Evolutionary conservation across 2,113 vertebrate genomes (phyloP), one percentile per base, ranked within the genome.

Genomic region (Epinephelus fuscoguttatus): DNA sequence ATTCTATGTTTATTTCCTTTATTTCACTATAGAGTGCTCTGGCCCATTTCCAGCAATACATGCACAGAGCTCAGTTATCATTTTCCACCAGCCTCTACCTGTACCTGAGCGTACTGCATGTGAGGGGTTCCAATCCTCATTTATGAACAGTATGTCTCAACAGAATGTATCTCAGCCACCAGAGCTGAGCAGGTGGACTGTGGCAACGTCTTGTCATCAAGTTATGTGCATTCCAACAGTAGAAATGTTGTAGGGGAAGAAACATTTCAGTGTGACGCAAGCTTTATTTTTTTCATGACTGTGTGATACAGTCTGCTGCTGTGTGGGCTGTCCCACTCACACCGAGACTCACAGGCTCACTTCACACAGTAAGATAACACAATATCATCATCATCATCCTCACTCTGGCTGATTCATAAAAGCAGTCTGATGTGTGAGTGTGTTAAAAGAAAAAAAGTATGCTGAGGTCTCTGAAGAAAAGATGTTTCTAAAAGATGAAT

Each of bases 251-350:
- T n/a, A 13, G 5, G 25, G 23, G 17, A 33, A 57, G 14, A 23
- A 25, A 56, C 56, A 45, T 45, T 73, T 49, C 3, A 27, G 30
- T 70, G 42, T 73, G 40, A 37, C 4, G 62, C 3, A 63, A 25
- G 21, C 27, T 76, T 67, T 67, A 76, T 76, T 76, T 76, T 76
- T 45, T 12, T 30, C 30, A 23, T 19, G 53, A 17, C 3, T 14
- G 60, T 42, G 60, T 63, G 45, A 62, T 18, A 52, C 30, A 6
- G 72, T 25, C 19, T 74, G 30, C 53, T 40, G 21, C 11, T 7
- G 8, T 13, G 15, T 11, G 60, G 60, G 30, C 9, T 12, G 27
- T 33, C 49, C 25, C 47, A 19, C 0, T 50, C 15, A 30, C 25
- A 42, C 2, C 9, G 11, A 45, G 42, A 45, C 42, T 1, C 8